Conservation (phyloP, 1,140 invertebrate species). For the Chionoecetes opilio region DNA sequence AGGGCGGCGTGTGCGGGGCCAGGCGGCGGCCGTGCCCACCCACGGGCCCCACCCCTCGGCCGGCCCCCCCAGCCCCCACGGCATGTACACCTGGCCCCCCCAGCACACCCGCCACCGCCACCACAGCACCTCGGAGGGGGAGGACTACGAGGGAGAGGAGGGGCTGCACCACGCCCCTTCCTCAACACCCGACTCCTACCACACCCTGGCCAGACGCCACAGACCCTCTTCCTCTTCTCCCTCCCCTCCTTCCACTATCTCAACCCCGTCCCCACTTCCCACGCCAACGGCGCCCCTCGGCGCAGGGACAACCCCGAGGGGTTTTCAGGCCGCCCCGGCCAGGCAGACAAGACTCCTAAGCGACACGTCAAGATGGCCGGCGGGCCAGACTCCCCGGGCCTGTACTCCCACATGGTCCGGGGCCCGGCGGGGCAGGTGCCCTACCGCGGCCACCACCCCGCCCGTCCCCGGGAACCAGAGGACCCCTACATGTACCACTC, state of each 20-base stretch:
- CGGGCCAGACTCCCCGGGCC: background rate
- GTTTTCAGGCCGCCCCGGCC: background rate
- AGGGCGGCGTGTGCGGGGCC: constrained; percentile 18
- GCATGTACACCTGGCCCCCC: constrained; percentile 81
- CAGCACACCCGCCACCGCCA: constrained; percentile 79
- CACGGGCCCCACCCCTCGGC: constrained; percentile 51
- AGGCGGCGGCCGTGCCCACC: constrained; percentile 39
- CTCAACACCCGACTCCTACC: constrained; percentile 46
- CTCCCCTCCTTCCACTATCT: background rate
- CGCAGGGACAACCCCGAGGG: background rate
- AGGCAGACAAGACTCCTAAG: background rate
- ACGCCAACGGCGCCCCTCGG: background rate
- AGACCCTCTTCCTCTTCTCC: constrained; percentile 3
- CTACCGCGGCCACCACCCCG: background rate
- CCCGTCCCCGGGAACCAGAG: constrained; percentile 45
- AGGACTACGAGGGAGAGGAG: constrained; percentile 66
- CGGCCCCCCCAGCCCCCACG: constrained; percentile 80
- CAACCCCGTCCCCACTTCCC: background rate
- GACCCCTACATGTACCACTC: constrained; percentile 68
- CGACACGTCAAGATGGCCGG: background rate
- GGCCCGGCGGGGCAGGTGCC: background rate
- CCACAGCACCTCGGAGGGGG: constrained; percentile 70
- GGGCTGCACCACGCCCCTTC: background rate
- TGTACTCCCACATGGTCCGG: background rate
- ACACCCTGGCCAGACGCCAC: constrained; percentile 58